A percentile compares a stretch with the other conserved stretches of the same genome.
Conservation (phyloP, 2,888 invertebrate species). For the Saturnia pavonia region DNA sequence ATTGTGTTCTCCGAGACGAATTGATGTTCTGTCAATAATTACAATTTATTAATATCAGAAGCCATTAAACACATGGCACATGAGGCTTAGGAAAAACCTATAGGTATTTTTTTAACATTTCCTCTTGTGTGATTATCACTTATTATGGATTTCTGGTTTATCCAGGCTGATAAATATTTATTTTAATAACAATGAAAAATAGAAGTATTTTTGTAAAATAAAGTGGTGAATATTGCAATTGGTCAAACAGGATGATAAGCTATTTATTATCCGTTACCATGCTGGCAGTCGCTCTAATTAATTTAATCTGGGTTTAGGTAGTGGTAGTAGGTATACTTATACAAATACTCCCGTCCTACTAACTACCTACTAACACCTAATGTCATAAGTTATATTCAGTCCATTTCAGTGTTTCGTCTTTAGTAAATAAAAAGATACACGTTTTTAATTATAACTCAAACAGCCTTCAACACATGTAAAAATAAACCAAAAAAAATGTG, state of each 20-base stretch:
- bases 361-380: too few species aligned
- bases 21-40: constrained; percentile 54
- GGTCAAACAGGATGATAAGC: not conserved
- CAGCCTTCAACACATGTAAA: too few species aligned
- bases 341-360: not conserved
- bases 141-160: not conserved
- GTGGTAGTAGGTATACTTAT: not conserved
- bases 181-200: not conserved
- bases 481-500: too few species aligned
- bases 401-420: not conserved
- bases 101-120: not conserved
- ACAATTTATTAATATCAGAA: not conserved
- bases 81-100: not conserved
- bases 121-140: not conserved
- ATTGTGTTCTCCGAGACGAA: constrained; percentile 86
- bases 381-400: not conserved
- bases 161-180: not conserved
- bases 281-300: not conserved
- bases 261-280: too few species aligned
- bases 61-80: not conserved
- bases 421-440: too few species aligned
- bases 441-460: too few species aligned
- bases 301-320: not conserved
- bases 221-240: not conserved
- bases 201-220: not conserved